Evolutionary conservation across 2,888 invertebrate species (phyloP), one percentile per base, ranked within the genome.

Genomic region (Cyrtodaria siliqua): DNA sequence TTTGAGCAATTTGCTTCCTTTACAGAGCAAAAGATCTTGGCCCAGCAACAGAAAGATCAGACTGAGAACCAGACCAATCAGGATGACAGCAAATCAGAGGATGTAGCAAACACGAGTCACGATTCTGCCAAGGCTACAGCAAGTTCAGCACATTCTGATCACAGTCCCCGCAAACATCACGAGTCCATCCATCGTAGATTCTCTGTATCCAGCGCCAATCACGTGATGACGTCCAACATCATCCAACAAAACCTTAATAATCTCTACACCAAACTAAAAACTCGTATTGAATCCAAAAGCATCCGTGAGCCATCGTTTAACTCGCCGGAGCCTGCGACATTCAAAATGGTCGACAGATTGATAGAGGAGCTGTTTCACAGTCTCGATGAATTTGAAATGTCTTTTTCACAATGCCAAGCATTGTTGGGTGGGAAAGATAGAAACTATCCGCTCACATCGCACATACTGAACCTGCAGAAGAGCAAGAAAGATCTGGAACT

Each of bases 371-470:
- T 80, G 33, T 74, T 73, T 56, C 47, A 66, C 38, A 40, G 44
- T 16, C 40, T 67, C 3, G 80, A 80, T 1, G 73, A 76, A 44
- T 55, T 72, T 44, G 80, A 80, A 40, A 80, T 60, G 62, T 61
- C 76, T 9, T 60, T 77, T 57, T 57, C 73, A 12, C 76, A 76
- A 40, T 80, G 76, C 29, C 75, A 80, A 49, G 76, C 80, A 1
- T 64, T 80, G 14, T 57, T 80, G 12, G 80, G 80, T 0, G 80
- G 76, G 12, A 69, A 72, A 23, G 80, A 80, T 40, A 57, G 73
- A n/a, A 73, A 66, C 44, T 78, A 69, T 60, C 78, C 78, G 12
- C 56, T 80, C 2, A 76, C 73, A n/a, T 80, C 80, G 20, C 70
- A 77, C 24, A 80, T 80, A 1, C 76, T 80, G 2, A 75, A 80